phyloP scores from a whole-genome alignment of 2,113 vertebrate genomes.

The Pangasianodon hypophthalmus region DNA sequence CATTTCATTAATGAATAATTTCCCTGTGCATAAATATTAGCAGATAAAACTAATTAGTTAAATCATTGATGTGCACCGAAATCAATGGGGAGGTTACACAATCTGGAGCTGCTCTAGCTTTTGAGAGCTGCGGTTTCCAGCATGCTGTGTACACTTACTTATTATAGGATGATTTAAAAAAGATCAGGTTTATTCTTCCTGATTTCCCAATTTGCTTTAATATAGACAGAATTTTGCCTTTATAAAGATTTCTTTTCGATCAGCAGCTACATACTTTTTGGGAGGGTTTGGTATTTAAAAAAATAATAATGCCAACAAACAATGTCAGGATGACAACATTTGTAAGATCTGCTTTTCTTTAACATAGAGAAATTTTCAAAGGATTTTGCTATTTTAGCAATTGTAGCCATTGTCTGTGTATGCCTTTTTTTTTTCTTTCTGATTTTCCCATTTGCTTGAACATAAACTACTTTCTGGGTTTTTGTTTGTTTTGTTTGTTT shows the following conservation, averaged over 20 bases:
- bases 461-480: too few species aligned
- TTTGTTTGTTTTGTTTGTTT: too few species aligned
- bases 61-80: conserved; percentile 73
- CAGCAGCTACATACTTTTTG: neutral
- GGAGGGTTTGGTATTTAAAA: neutral
- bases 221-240: neutral
- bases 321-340: neutral
- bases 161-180: neutral
- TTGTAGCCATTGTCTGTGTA: too few species aligned
- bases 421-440: too few species aligned
- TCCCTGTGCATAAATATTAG: conserved; percentile 75
- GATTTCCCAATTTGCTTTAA: neutral
- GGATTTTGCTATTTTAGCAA: too few species aligned
- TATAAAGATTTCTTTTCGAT: neutral
- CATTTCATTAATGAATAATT: conserved; percentile 76
- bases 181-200: neutral
- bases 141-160: conserved; percentile 55
- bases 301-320: neutral
- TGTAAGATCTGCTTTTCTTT: neutral
- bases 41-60: conserved; percentile 77
- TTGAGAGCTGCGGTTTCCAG: conserved; percentile 43
- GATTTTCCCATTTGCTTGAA: too few species aligned
- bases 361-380: too few species aligned
- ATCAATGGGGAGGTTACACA: conserved; percentile 68
- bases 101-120: conserved; percentile 53